phyloP scores from a whole-genome alignment of 1,140 invertebrate species.

The Dufourea novaeangliae region DNA sequence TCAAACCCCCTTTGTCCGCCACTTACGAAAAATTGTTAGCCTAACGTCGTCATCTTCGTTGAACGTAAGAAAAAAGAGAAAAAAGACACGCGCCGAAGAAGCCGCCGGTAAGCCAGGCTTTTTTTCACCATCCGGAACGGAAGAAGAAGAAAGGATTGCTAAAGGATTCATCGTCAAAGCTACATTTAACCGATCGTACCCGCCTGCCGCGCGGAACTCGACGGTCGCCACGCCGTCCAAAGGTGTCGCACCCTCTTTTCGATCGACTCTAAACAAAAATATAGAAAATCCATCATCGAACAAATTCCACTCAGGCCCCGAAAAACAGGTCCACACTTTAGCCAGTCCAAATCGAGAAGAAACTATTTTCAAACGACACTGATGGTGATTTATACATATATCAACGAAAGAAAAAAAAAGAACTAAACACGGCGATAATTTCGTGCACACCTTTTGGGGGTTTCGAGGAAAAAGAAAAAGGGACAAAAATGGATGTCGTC shows the following conservation, averaged over 20 bases:
- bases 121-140: constrained; percentile 75
- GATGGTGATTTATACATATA: neutral
- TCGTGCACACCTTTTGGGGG: neutral
- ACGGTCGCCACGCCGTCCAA: neutral
- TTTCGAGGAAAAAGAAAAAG: neutral
- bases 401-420: constrained; percentile 12
- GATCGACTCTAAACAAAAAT: no score
- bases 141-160: constrained; percentile 79
- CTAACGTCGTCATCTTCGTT: constrained; percentile 76
- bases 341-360: no score
- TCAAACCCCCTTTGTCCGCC: constrained; percentile 59
- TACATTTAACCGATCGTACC: constrained; percentile 73
- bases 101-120: constrained; percentile 73
- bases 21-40: constrained; percentile 64
- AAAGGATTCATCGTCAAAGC: constrained; percentile 80
- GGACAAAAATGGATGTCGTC: neutral
- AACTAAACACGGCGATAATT: no score
- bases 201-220: constrained; percentile 51
- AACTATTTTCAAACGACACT: constrained; percentile 5
- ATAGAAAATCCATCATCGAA: neutral
- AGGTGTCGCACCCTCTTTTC: neutral
- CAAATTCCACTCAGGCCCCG: neutral
- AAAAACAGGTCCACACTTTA: neutral
- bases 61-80: constrained; percentile 62
- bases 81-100: constrained; percentile 74